These are phyloP conservation scores for Agriotes lineatus DNA, from an alignment of 2,888 invertebrate genomes.

Conservation along the genomic window DNA sequence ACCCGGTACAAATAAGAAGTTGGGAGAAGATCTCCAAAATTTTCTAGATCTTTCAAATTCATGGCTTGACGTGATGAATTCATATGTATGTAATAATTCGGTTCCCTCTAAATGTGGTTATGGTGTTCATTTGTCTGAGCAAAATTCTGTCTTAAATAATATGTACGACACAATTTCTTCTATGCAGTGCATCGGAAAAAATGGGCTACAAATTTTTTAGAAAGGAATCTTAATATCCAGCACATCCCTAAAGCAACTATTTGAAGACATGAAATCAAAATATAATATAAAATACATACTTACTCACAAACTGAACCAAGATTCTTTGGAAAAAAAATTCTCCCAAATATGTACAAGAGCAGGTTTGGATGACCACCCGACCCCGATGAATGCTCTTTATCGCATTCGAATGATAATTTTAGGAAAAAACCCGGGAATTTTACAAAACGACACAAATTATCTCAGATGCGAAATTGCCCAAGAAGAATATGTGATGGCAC, in stretches of 20 bases:
- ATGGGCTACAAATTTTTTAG: constrained; percentile 19
- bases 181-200: not conserved
- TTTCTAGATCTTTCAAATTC: too few species aligned
- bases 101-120: too few species aligned
- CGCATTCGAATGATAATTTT: constrained; percentile 47
- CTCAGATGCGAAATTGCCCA: not conserved
- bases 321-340: constrained; percentile 42
- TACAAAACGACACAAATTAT: not conserved
- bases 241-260: constrained; percentile 23
- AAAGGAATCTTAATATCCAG: constrained; percentile 33
- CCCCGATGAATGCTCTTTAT: constrained; percentile 46
- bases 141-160: too few species aligned
- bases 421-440: constrained; percentile 18
- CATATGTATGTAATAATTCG: too few species aligned
- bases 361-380: constrained; percentile 49
- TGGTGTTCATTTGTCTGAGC: too few species aligned
- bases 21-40: too few species aligned
- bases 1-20: too few species aligned
- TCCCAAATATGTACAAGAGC: constrained; percentile 44
- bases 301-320: constrained; percentile 36
- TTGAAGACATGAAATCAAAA: constrained; percentile 16
- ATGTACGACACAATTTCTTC: not conserved
- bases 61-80: too few species aligned
- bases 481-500: not conserved
- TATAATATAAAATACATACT: constrained; percentile 10